These are phyloP conservation scores for Alloscopus bannaensis DNA, from an alignment of 2,888 invertebrate species.

Conservation along the genomic window DNA sequence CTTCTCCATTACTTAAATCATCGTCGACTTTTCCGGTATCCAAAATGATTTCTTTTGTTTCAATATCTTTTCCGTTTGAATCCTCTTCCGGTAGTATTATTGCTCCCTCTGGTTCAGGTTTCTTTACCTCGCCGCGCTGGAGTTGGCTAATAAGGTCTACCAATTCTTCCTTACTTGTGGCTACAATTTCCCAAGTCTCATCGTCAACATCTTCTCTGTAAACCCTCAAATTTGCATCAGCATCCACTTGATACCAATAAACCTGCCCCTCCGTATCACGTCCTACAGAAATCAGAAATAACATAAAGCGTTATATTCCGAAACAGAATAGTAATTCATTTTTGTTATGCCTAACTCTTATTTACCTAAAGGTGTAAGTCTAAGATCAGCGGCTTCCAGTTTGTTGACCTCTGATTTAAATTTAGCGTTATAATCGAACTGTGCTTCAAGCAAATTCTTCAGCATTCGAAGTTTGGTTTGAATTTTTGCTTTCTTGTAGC, in stretches of 20 bases:
- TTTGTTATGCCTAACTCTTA: too few species aligned
- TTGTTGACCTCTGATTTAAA: constrained; percentile 93
- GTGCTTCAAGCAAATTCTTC: constrained; percentile 93
- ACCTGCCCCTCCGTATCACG: constrained; percentile 90
- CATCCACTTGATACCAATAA: constrained; percentile 96
- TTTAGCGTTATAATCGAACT: constrained; percentile 95
- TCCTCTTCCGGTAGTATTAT: constrained; percentile 73
- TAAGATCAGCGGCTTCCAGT: constrained; percentile 85
- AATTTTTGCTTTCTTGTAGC: constrained; percentile 93
- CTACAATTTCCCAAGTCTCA: constrained; percentile 95
- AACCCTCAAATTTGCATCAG: constrained; percentile 85
- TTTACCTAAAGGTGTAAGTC: constrained; percentile 87
- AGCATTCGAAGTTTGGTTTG: constrained; percentile 91
- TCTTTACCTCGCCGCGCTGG: constrained; percentile 73
- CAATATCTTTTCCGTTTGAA: constrained; percentile 73
- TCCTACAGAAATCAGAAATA: too few species aligned
- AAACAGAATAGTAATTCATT: too few species aligned
- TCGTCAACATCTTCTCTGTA: constrained; percentile 98
- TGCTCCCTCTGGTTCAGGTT: constrained; percentile 67
- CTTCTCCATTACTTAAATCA: constrained; percentile 65
- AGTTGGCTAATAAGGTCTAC: constrained; percentile 86
- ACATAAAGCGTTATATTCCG: too few species aligned
- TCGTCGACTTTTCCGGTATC: constrained; percentile 72
- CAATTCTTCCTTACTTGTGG: constrained; percentile 89
- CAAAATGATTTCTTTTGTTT: constrained; percentile 71